Base-by-base conservation (phyloP, 2,888 invertebrate species). In the Eupithecia insigniata region DNA sequence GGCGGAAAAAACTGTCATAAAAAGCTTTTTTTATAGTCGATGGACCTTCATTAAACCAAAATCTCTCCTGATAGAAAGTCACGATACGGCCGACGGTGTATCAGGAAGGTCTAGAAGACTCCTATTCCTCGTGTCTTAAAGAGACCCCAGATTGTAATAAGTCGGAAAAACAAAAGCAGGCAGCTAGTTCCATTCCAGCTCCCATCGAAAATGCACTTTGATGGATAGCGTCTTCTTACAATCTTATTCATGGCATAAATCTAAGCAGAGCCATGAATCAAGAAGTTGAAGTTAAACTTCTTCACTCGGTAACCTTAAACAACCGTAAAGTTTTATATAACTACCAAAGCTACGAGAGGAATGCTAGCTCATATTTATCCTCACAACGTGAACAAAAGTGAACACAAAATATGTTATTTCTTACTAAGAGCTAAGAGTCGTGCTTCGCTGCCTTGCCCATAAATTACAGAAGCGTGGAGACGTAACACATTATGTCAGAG, bases 401-500 rank as follows among this genome's bases (percentile, higher is more conserved):
- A 72, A 62, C 66, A 65, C 66, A 64, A 69, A 67, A 65, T 36
- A 32, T 69, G 70, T 70, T 73, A 73, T 73, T 73, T 68, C 70
- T 68, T 67, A 65, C 70, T 73, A 70, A 70, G 34, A 73, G 70
- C 73, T 26, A 18, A 28, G 69, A 67, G 70, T 66, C 71, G 60
- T 30, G 71, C 73, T 71, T 66, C 70, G 34, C 55, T 65, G 70
- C 70, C 55, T 67, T 46, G 60, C 70, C 51, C 70, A 71, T 74
- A 74, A 74, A 71, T 74, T 71, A 74, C 73, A 61, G 51, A 36
- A 34, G 70, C 73, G 66, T 28, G 66, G 70, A 71, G 68, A 74
- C 68, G 73, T 71, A 69, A 55, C 73, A 71, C 73, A 74, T 74
- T 74, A 74, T 46, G 65, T 73, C 28, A 72, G 71, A 69, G 69